phyloP scores from a whole-genome alignment of 2,797 vertebrate species.

The Channa striata region DNA sequence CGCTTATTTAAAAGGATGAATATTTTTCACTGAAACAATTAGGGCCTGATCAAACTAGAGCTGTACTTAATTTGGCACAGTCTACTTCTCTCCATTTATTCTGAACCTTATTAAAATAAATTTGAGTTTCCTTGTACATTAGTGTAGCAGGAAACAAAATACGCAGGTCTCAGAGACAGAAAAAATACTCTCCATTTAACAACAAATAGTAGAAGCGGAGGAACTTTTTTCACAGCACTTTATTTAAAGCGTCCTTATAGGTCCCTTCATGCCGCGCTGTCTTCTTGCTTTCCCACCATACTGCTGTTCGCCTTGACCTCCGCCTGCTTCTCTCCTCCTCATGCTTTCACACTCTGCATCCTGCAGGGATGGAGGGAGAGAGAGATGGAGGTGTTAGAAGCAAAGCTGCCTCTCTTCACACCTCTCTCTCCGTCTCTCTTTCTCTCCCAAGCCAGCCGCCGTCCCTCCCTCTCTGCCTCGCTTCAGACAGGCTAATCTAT shows the following conservation, averaged over 20 bases:
- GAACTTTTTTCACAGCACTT: slow-evolving; percentile 41
- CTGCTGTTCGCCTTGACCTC: slow-evolving; percentile 63
- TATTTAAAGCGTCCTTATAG: slow-evolving; percentile 37
- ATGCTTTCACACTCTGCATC: slow-evolving; percentile 71
- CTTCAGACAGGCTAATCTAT: slow-evolving; percentile 68
- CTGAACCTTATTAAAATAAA: slow-evolving; percentile 37
- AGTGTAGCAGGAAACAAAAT: slow-evolving; percentile 11
- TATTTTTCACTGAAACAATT: slow-evolving; percentile 1
- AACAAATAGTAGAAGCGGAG: slow-evolving; percentile 11
- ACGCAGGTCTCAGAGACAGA: background rate
- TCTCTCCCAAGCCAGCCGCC: slow-evolving; percentile 29
- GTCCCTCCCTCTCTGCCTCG: slow-evolving; percentile 47
- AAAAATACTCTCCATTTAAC: background rate
- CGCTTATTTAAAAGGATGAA: background rate
- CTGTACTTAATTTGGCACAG: slow-evolving; percentile 2
- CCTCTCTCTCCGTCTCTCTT: slow-evolving; percentile 35
- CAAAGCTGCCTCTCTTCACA: slow-evolving; percentile 74
- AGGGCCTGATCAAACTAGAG: slow-evolving; percentile 11
- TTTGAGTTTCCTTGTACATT: slow-evolving; percentile 5
- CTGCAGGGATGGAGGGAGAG: slow-evolving; percentile 63
- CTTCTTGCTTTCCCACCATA: slow-evolving; percentile 49
- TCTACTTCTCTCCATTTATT: background rate
- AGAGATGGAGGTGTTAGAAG: slow-evolving; percentile 76
- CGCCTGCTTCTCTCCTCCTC: slow-evolving; percentile 63
- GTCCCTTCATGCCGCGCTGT: slow-evolving; percentile 35